These are phyloP conservation scores for Latrodectus elegans DNA, from an alignment of 2,888 invertebrate species.

Conservation along the genomic window DNA sequence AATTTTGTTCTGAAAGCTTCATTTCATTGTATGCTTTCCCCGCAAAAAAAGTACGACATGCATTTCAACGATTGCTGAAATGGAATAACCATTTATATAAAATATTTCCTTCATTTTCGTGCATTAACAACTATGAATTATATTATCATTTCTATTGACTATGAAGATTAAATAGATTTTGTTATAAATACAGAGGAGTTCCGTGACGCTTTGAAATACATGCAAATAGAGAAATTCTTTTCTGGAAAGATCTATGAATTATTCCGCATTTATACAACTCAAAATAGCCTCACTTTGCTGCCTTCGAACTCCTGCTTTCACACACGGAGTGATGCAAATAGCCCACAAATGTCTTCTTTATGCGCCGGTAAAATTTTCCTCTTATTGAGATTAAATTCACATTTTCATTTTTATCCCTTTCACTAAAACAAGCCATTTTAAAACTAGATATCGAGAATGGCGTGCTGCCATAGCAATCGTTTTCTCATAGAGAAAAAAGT, in stretches of 20 bases:
- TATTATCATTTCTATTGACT: too few relatives aligned
- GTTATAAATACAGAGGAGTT: too few relatives aligned
- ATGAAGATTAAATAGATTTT: too few relatives aligned
- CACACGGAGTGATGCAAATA: conserved; percentile 12
- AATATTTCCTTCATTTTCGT: too few relatives aligned
- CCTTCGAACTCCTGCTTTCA: background rate
- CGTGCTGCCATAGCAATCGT: background rate
- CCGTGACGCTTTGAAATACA: too few relatives aligned
- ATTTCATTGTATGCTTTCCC: too few relatives aligned
- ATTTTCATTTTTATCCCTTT: conserved; percentile 6
- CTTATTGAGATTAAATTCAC: conserved; percentile 35
- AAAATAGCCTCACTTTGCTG: background rate
- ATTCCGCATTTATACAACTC: background rate
- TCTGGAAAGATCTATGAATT: background rate
- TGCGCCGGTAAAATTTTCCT: conserved; percentile 5
- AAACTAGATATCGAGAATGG: background rate
- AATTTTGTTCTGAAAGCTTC: too few relatives aligned
- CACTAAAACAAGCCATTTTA: background rate
- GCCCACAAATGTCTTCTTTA: conserved; percentile 13
- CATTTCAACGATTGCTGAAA: too few relatives aligned
- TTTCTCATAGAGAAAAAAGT: background rate
- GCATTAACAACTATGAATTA: too few relatives aligned
- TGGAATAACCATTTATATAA: too few relatives aligned
- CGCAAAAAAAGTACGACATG: too few relatives aligned
- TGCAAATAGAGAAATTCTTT: background rate